These are phyloP conservation scores for Hiodon alosoides DNA, from an alignment of 2,113 vertebrate genomes.

Conservation along the genomic window DNA sequence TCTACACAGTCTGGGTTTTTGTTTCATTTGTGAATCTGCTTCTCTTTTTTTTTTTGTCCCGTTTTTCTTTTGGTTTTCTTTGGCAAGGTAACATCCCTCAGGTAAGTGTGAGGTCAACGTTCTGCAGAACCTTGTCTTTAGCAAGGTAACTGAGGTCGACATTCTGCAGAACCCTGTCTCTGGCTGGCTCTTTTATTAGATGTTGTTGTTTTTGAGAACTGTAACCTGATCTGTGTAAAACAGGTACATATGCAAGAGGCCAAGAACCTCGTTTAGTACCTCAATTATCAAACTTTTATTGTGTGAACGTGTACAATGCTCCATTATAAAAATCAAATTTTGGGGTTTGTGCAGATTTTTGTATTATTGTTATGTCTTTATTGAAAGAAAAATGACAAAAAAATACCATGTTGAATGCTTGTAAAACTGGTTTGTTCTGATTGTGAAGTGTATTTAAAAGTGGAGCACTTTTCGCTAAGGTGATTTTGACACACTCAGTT, in stretches of 20 bases:
- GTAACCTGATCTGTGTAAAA: slow-evolving; percentile 61
- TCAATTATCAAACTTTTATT: slow-evolving; percentile 63
- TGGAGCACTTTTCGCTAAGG: slow-evolving; percentile 42
- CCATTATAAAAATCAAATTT: slow-evolving; percentile 61
- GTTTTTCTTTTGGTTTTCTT: not conserved
- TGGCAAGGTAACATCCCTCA: slow-evolving; percentile 53
- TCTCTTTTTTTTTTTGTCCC: not conserved
- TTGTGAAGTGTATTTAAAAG: slow-evolving; percentile 62
- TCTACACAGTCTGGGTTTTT: slow-evolving; percentile 26
- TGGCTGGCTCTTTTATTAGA: slow-evolving; percentile 53
- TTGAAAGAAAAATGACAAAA: slow-evolving; percentile 54
- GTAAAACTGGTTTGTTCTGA: slow-evolving; percentile 69
- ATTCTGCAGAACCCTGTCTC: slow-evolving; percentile 53
- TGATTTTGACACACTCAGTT: slow-evolving; percentile 30
- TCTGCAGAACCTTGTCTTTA: slow-evolving; percentile 53
- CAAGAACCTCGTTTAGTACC: slow-evolving; percentile 56
- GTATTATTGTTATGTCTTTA: slow-evolving; percentile 57
- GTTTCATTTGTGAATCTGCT: not conserved
- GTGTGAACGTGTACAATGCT: slow-evolving; percentile 61
- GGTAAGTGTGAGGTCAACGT: slow-evolving; percentile 46
- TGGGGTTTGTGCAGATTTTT: slow-evolving; percentile 72
- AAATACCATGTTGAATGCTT: slow-evolving; percentile 54
- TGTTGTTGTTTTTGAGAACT: slow-evolving; percentile 48
- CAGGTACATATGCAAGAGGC: slow-evolving; percentile 66
- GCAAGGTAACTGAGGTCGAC: slow-evolving; percentile 25